Base-by-base conservation (phyloP, 2,113 vertebrate species). In the Sebastes fasciatus region DNA sequence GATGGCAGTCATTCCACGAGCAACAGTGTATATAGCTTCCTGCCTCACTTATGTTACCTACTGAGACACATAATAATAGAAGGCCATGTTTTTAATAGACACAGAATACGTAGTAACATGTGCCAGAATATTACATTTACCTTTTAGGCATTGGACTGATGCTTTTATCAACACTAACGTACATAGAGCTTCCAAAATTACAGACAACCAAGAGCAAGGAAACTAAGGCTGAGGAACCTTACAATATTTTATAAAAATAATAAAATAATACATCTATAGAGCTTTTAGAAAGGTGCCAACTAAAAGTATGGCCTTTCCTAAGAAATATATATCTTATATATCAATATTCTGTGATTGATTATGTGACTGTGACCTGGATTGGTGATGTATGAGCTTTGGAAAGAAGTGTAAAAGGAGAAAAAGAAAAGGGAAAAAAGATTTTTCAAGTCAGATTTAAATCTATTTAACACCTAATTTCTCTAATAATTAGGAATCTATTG, bases 1-100 rank as follows among this genome's bases (percentile, higher is more conserved):
- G 92, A 55, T 88, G 92, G 91, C 91, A 87, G 80, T 46, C 16
- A 76, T 64, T 7, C 11, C 73, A 64, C 45, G 72, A 40, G 1
- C 0, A 63, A 54, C 3, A 10, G 2, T 19, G 23, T n/a, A 9
- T 9, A 6, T 0, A 13, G 40, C 21, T 17, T 68, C 10, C 2
- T 42, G 23, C 21, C 17, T 52, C 21, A 45, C 42, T 23, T 13
- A 9, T 17, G 4, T 8, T 62, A 8, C 19, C 17, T 12, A 21
- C 2, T 11, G n/a, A 7, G 57, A 42, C 26, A 11, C 19, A n/a
- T 55, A 34, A 34, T 34, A 34, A 34, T 34, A 14, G 2, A 43
- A 19, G 19, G n/a, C 16, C 19, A 21, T 60, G 45, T 62, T 63
- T 42, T 68, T 55, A 62, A 40, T 46, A 13, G 8, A 51, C 5